These are phyloP conservation scores for Mesochorus sp. DNA, from an alignment of 2,888 invertebrate genomes.

Conservation along the genomic window DNA sequence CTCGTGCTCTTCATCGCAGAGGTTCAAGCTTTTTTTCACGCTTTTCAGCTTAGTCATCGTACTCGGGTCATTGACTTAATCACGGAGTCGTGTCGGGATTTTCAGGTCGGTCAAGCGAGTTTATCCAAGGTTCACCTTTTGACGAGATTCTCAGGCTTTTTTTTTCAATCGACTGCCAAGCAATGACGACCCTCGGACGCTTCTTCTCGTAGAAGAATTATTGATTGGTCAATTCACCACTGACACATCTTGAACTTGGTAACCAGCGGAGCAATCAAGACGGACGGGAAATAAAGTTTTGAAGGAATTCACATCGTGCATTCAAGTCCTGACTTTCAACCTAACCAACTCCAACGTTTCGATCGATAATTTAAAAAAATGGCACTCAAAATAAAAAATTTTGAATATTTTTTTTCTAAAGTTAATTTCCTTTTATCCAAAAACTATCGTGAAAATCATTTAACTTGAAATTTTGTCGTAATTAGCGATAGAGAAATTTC, in stretches of 20 bases:
- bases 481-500: conserved; percentile 15
- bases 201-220: conserved; percentile 26
- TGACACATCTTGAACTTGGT: too few species aligned
- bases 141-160: conserved; percentile 13
- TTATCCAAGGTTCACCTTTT: conserved; percentile 12
- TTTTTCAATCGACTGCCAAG: too few species aligned
- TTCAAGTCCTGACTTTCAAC: background rate
- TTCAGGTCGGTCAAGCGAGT: conserved; percentile 14
- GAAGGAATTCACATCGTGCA: too few species aligned
- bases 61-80: background rate
- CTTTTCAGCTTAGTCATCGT: conserved; percentile 11
- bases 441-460: background rate
- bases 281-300: too few species aligned
- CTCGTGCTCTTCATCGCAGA: conserved; percentile 13
- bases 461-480: conserved; percentile 28
- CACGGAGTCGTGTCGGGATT: background rate
- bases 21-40: background rate
- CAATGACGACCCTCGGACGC: background rate
- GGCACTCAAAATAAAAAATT: background rate
- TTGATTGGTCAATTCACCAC: conserved; percentile 50
- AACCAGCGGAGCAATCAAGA: conserved; percentile 16
- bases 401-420: background rate
- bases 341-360: background rate
- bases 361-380: too few species aligned
- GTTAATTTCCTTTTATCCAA: background rate